Base-by-base conservation (phyloP, 2,113 vertebrate genomes). In the Thomomys bottae region DNA sequence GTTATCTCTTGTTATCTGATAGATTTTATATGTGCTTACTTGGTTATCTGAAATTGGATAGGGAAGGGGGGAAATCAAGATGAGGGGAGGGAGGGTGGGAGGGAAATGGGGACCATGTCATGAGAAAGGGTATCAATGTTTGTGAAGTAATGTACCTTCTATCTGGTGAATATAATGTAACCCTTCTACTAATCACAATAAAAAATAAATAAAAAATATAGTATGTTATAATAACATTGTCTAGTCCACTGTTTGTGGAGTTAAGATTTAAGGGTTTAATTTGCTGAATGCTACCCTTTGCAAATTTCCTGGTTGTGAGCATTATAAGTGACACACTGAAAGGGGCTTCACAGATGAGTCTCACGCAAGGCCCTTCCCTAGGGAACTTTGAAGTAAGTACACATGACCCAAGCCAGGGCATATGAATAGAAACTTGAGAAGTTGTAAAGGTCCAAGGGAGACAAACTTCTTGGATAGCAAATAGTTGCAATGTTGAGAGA, bases 211-310 rank as follows among this genome's bases (percentile, higher is more conserved):
- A n/a, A n/a, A n/a, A n/a, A n/a, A n/a, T n/a, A n/a, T n/a, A n/a
- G n/a, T n/a, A n/a, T n/a, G n/a, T n/a, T n/a, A n/a, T 78, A 61
- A 14, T 40, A 92, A 49, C 70, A 79, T 40, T 30, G 61, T 67
- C 40, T 15, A 82, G 2, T 63, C 63, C 2, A 0, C 40, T 86
- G 1, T 90, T 92, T 86, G 49, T 72, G 59, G 30, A 88, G 21
- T 77, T 84, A n/a, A 70, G 21, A 72, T 66, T 38, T 78, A 83
- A 90, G 72, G 54, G 81, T 93, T 91, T 84, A 70, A 67, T 85
- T 87, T 84, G 45, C 30, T 63, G 11, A 59, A 34, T 17, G 24
- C 7, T 15, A 9, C 28, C 12, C 54, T 92, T 85, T 70, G 61
- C 64, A 54, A 14, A 8, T 57, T 73, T 73, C 30, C 68, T 64